A percentile compares a stretch with the other conserved stretches of the same genome.
Conservation (phyloP, 2,797 vertebrate species). For the Morus bassanus region DNA sequence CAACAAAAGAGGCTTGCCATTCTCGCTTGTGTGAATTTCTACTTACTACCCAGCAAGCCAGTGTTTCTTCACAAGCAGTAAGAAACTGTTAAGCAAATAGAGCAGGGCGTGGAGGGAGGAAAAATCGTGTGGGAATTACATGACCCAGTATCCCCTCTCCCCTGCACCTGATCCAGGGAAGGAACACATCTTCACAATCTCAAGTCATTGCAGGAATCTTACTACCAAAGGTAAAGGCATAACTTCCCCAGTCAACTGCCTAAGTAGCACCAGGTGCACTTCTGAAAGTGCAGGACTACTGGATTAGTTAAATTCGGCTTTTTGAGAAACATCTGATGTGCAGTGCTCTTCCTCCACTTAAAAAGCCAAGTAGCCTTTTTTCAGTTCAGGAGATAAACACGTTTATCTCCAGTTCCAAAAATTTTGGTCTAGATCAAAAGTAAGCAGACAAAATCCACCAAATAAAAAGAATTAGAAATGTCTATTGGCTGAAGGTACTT, state of each 20-base stretch:
- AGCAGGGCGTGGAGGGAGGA: too few relatives aligned
- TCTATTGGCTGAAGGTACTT: neutral
- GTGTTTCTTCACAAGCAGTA: neutral
- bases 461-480: neutral
- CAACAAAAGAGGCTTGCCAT: neutral
- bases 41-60: neutral
- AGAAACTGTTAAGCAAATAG: neutral
- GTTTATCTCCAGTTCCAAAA: neutral
- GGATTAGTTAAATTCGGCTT: neutral
- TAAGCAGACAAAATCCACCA: neutral
- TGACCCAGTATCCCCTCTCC: neutral
- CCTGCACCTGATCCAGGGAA: neutral
- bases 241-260: neutral
- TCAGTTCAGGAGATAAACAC: neutral
- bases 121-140: neutral
- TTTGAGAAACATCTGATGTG: neutral
- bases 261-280: neutral
- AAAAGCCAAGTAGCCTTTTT: neutral
- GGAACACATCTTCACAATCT: neutral
- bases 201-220: neutral
- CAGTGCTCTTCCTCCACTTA: neutral
- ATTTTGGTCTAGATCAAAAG: neutral
- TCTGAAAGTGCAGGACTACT: neutral
- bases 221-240: neutral
- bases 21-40: neutral